Conservation (phyloP, 1,140 invertebrate genomes). For the Paraescarpia echinospica region DNA sequence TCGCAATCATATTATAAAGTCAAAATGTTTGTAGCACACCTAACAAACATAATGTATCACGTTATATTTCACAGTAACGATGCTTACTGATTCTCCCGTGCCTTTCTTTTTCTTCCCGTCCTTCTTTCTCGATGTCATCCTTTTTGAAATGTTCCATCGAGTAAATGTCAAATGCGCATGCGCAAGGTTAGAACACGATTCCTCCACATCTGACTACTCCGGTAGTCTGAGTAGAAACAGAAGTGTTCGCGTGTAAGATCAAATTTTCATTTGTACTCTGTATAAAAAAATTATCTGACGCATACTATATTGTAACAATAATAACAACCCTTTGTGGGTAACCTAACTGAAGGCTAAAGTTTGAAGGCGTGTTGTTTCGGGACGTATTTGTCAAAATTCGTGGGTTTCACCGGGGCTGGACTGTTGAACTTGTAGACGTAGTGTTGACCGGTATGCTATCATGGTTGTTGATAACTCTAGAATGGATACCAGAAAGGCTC, state of each 20-base stretch:
- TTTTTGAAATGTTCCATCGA: not conserved
- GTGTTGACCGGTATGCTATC: not conserved
- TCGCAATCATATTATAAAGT: not conserved
- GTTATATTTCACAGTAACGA: not conserved
- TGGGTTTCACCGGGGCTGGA: no score
- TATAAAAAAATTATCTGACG: not conserved
- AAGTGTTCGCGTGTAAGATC: not conserved
- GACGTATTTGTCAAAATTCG: no score
- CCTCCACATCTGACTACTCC: not conserved
- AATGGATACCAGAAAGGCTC: no score
- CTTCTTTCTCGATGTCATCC: not conserved
- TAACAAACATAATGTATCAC: not conserved
- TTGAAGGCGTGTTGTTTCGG: not conserved
- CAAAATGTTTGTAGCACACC: not conserved
- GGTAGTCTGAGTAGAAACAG: not conserved
- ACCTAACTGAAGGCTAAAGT: not conserved
- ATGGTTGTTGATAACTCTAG: not conserved
- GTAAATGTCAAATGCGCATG: not conserved
- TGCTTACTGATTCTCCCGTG: not conserved
- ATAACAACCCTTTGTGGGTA: not conserved
- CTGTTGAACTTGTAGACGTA: no score
- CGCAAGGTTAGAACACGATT: not conserved
- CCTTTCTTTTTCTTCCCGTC: not conserved
- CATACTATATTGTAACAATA: not conserved
- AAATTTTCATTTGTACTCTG: not conserved